These are phyloP conservation scores for Argentina silus DNA, from an alignment of 2,797 vertebrate genomes.

Conservation along the genomic window DNA sequence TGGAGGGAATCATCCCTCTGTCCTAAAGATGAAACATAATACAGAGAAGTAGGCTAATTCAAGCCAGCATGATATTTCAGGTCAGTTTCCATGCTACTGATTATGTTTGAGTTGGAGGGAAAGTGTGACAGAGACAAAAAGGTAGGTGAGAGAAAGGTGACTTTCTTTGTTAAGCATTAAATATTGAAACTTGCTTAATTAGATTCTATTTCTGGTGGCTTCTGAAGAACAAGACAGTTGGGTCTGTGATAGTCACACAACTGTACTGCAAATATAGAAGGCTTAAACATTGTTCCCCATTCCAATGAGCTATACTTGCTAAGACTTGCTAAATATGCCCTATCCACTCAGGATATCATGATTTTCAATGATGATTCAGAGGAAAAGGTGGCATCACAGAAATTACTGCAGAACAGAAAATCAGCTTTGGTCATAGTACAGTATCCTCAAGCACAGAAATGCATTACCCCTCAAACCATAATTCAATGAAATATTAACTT, in stretches of 20 bases:
- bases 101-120: conserved; percentile 38
- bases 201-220: conserved; percentile 56
- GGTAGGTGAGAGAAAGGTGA: conserved; percentile 24
- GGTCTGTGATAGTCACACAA: background rate
- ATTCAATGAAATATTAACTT: no score
- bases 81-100: conserved; percentile 53
- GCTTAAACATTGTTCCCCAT: background rate
- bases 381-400: no score
- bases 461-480: no score
- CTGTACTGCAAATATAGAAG: background rate
- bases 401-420: no score
- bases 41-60: conserved; percentile 52
- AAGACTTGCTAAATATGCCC: background rate
- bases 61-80: conserved; percentile 50
- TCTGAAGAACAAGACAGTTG: conserved; percentile 27
- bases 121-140: conserved; percentile 15
- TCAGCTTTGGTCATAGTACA: no score
- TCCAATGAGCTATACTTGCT: background rate
- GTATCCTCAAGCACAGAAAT: background rate
- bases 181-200: conserved; percentile 58
- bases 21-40: conserved; percentile 55
- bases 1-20: conserved; percentile 11
- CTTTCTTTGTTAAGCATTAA: conserved; percentile 59
- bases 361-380: background rate
- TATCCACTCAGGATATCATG: background rate